Evolutionary conservation across 2,113 vertebrate genomes (phyloP), one percentile per base, ranked within the genome.

Genomic region (Hippolais icterina): DNA sequence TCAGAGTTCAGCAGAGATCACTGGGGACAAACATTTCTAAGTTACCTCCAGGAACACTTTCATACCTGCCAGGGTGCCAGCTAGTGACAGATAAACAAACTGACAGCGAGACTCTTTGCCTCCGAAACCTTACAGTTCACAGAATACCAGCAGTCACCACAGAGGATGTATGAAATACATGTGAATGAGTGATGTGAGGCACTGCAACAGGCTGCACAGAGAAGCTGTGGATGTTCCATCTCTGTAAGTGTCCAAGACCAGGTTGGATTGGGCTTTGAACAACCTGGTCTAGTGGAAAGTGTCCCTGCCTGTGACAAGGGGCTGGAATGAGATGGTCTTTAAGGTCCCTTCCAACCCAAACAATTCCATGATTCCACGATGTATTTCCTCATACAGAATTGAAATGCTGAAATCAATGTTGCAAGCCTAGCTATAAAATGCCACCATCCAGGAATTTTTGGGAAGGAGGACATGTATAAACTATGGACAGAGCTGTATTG

Each of bases 391-490:
- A 16, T 3, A 72, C 24, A 74, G 69, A 64, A 52, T 4, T 63
- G 49, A 50, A 74, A 56, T 56, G 10, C 10, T 70, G 50, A 77
- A 61, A 49, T 41, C 21, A 31, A 3, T 44, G 19, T 37, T 65
- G 37, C 18, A 46, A 87, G 33, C 29, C 78, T 57, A 28, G 23
- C n/a, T 91, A 2, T 24, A 42, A 41, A 22, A 16, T 29, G 11
- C 18, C 22, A n/a, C 21, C 14, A 2, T 17, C 15, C 22, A 25
- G 66, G 20, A 21, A 12, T 39, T 68, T 77, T 44, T 16, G 50
- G 41, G 69, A 80, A 49, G 52, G 17, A 88, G 54, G 28, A 70
- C 13, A 10, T 4, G 2, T 7, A 15, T 12, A 6, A 2, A 0
- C 28, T 6, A 12, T 11, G 46, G 49, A 14, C 37, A 83, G 78